A percentile compares a stretch with the other conserved stretches of the same genome.
phyloP scores from a whole-genome alignment of 2,113 vertebrate genomes.

The Etia nguti region DNA sequence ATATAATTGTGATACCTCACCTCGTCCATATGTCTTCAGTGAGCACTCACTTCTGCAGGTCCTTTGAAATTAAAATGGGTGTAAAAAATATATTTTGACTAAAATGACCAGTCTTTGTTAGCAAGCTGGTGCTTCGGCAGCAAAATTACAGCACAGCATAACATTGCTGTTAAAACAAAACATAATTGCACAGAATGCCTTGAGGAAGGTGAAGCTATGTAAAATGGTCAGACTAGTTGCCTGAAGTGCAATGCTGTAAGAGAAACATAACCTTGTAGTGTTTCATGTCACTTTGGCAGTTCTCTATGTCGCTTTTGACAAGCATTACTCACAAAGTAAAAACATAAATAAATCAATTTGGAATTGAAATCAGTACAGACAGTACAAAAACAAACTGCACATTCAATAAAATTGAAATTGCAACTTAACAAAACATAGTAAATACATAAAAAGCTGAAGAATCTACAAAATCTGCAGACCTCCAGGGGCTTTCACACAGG shows the following conservation, averaged over 20 bases:
- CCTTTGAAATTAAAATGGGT: constrained; percentile 2
- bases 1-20: background rate
- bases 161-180: background rate
- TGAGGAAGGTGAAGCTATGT: background rate
- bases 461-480: background rate
- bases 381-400: background rate
- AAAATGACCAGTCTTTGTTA: constrained; percentile 20
- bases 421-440: background rate
- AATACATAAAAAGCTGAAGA: background rate
- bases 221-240: background rate
- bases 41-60: constrained; percentile 8
- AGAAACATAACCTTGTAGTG: background rate
- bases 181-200: background rate
- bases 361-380: background rate
- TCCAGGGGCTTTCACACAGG: background rate
- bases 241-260: background rate
- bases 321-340: background rate
- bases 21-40: background rate
- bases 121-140: constrained; percentile 22
- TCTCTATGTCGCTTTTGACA: background rate
- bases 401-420: background rate
- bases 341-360: background rate
- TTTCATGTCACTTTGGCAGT: background rate
- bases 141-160: background rate
- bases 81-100: background rate